Evolutionary conservation across 2,888 invertebrate genomes (phyloP).

Genomic region (Dione juno): DNA sequence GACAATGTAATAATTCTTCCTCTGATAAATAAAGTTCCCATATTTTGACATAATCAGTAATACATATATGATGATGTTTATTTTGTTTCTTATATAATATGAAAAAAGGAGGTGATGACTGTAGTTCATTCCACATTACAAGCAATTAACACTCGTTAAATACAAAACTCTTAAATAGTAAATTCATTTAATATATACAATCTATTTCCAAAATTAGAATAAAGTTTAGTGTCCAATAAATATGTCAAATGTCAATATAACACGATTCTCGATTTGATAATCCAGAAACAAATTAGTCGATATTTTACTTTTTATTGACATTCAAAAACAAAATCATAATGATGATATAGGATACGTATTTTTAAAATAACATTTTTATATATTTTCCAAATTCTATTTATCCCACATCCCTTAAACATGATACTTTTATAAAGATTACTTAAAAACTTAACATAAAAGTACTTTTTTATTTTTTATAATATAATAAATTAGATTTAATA

Average conservation of each 20-base stretch:
- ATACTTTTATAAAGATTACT: no score
- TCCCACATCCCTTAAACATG: no score
- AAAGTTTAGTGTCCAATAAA: neutral
- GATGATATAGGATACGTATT: no score
- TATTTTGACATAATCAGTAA: conserved; percentile 43
- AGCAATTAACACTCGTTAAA: neutral
- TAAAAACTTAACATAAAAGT: no score
- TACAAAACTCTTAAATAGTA: neutral
- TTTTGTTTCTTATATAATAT: conserved; percentile 13
- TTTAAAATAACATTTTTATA: no score
- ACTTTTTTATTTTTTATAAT: no score
- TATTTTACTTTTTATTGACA: neutral
- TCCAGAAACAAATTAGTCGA: neutral
- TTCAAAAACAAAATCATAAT: neutral
- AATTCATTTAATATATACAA: neutral
- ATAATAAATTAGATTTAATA: no score
- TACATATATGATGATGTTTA: conserved; percentile 26
- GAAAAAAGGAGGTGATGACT: conserved; percentile 32
- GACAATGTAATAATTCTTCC: conserved; percentile 53
- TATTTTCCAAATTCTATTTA: no score
- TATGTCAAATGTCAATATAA: neutral
- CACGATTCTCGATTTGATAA: neutral
- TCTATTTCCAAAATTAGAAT: neutral
- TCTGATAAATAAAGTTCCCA: conserved; percentile 55
- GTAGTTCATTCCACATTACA: conserved; percentile 43